Evolutionary conservation across 2,888 invertebrate species (phyloP), one percentile per base, ranked within the genome.

Genomic region (Pyrocoelia pectoralis): DNA sequence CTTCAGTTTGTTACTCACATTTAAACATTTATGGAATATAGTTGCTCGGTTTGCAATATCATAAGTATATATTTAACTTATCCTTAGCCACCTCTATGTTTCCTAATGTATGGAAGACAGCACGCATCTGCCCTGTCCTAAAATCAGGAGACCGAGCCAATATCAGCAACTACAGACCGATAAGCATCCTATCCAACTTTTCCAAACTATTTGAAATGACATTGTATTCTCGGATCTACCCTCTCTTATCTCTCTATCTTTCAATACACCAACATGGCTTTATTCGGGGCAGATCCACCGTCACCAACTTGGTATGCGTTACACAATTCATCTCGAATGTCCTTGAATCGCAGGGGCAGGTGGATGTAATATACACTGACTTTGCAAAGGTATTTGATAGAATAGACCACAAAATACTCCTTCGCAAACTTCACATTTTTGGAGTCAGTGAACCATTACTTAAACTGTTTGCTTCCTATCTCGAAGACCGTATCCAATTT

Each of bases 181-280:
- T 46, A 13, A 9, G 3, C 13, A 13, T 46, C 10, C 3, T 46
- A 46, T 46, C 46, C 1, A 14, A n/a, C 15, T 46, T 46, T 9
- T n/a, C 46, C 6, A 46, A 46, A 46, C 3, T 46, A 46, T 46
- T 46, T 15, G 46, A 46, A 15, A n/a, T 9, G 12, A 46, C 12
- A 14, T 2, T 46, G n/a, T 46, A 15, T 15, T 10, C 1, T 9
- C 1, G 15, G 17, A 15, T 46, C 2, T 46, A 46, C 15, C 3
- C 3, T 6, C 6, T 6, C 6, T 24, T 24, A 24, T 5, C 3
- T 5, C 3, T 3, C 6, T 6, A 24, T 24, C 3, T 24, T 5
- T 24, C 24, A 24, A 5, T 24, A 24, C 4, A 24, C 6, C 24
- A 24, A 24, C 24, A 24, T 24, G 24, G 24, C 4, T 24, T 24